phyloP scores from a whole-genome alignment of 1,140 invertebrate species.

The Bombus sibiricus region DNA sequence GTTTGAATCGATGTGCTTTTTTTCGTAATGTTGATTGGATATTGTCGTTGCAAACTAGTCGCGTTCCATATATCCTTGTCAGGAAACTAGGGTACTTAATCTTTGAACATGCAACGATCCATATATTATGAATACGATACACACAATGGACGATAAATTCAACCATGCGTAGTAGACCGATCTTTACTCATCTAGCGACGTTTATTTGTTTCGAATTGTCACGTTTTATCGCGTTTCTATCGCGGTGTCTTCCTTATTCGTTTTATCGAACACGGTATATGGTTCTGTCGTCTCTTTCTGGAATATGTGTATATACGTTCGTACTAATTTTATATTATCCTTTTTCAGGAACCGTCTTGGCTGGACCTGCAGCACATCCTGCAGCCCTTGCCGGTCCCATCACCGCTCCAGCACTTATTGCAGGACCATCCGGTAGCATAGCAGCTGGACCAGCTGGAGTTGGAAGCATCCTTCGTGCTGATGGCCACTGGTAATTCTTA shows the following conservation, averaged over 20 bases:
- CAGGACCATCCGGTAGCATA: conserved; percentile 80
- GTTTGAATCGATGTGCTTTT: too few relatives aligned
- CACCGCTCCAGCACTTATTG: conserved; percentile 76
- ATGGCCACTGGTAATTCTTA: conserved; percentile 65
- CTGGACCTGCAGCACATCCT: conserved; percentile 74
- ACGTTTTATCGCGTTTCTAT: not conserved
- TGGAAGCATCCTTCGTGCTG: conserved; percentile 68
- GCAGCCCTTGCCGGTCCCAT: conserved; percentile 77
- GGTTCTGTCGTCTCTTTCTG: too few relatives aligned
- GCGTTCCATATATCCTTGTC: not conserved
- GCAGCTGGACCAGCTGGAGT: conserved; percentile 71
- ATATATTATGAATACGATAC: not conserved
- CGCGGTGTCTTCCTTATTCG: not conserved
- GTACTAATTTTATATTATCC: not conserved
- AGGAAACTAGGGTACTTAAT: not conserved
- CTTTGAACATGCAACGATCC: not conserved
- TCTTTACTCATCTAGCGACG: not conserved
- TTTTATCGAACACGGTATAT: not conserved
- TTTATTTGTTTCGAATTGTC: not conserved
- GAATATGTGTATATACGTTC: too few relatives aligned
- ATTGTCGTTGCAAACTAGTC: not conserved
- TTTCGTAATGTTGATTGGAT: not conserved
- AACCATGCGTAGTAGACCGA: not conserved
- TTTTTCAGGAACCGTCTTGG: conserved; percentile 70
- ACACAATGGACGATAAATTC: conserved; percentile 34